phyloP scores from a whole-genome alignment of 2,113 vertebrate species.

The Peromyscus californicus region DNA sequence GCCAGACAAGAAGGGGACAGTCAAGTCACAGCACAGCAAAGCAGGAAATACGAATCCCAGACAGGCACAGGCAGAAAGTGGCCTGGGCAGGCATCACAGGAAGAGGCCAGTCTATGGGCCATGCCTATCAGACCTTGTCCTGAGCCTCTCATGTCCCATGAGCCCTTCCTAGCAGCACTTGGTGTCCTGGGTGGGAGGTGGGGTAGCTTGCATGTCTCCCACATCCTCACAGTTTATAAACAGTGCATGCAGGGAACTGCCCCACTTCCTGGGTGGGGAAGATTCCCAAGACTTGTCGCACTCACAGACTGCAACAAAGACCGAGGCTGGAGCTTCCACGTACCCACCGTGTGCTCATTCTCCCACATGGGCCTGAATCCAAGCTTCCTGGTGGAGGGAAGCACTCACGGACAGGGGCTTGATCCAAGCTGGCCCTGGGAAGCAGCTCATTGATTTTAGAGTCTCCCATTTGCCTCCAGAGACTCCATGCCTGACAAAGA shows the following conservation, averaged over 20 bases:
- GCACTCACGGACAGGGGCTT: accelerated
- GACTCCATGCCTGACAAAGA: not conserved
- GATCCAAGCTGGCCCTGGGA: not conserved
- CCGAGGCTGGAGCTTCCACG: not conserved
- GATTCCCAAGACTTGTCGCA: not conserved
- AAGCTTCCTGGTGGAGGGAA: not conserved
- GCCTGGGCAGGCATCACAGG: not conserved
- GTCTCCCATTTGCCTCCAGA: not conserved
- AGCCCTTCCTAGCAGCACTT: not conserved
- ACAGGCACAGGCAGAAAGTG: accelerated
- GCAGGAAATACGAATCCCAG: not conserved
- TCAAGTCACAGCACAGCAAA: not conserved
- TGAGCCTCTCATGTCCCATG: not conserved
- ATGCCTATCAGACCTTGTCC: too few relatives aligned
- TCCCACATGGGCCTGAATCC: not conserved
- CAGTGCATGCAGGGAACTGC: accelerated
- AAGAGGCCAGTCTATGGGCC: not conserved
- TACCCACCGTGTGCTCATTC: accelerated
- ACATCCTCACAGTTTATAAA: not conserved
- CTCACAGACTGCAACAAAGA: accelerated
- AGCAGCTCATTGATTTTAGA: too few relatives aligned
- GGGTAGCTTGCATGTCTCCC: not conserved
- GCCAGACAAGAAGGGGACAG: not conserved
- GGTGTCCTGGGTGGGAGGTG: accelerated
- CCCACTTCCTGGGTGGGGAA: accelerated